Evolutionary conservation across 2,797 vertebrate species (phyloP), one percentile per base, ranked within the genome.

Genomic region (Sphenopsis melanotis): DNA sequence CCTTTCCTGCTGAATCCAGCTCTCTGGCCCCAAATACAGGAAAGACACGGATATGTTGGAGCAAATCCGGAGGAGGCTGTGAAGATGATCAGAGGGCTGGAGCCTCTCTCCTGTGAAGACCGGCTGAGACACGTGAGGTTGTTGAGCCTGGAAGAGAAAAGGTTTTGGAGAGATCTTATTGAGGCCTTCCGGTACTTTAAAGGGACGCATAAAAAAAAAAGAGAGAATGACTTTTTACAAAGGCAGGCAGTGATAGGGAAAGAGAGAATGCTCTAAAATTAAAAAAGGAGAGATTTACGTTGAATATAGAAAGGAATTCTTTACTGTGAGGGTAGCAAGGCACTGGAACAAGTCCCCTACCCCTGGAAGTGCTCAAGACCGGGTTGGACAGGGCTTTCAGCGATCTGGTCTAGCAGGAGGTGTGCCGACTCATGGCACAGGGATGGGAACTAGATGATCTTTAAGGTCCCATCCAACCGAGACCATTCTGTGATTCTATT

Each of bases 401-500:
- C 0, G 0, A 26, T 26, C 29, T 32, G 10, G 5, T 70, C 17
- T 14, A 27, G 24, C 1, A 55, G 24, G 39, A 37, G 20, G 5
- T 46, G 20, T 27, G 24, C 50, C 42, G 23, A 2, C 12, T 37
- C 44, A 5, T 1, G 9, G n/a, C 79, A 39, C 11, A 44, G n/a
- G 21, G 30, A 37, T 12, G 9, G 15, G 21, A 57, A 46, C 0
- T 2, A 32, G 7, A 15, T 18, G 32, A 21, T 44, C 19, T 41
- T 39, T 32, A 20, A 52, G 22, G 30, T 11, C 11, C 15, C 15
- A 16, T 34, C 4, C 30, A 65, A 36, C 4, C 4, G 19, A 59
- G 20, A 24, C 22, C 6, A 17, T 34, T 15, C 26, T 3, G 9
- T 10, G 12, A 36, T 10, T 41, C 13, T 21, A 13, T 30, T 74